These are phyloP conservation scores for Actinostola sp. DNA, from an alignment of 92 coral and sea anemone species.

Conservation along the genomic window DNA sequence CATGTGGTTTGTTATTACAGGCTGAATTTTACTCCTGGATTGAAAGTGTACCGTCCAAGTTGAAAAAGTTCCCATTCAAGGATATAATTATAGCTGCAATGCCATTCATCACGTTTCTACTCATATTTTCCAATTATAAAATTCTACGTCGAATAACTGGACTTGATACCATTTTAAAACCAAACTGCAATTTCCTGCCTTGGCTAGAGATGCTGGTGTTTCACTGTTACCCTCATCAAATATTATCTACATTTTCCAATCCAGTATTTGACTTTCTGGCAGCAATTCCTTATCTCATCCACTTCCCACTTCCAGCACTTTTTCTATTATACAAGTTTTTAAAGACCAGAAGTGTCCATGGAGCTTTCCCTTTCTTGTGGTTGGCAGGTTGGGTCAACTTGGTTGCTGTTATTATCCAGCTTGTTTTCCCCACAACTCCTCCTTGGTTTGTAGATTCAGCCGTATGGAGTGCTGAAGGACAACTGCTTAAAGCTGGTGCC, in stretches of 20 bases:
- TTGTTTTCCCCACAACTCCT: constrained; percentile 95
- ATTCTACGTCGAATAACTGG: constrained; percentile 80
- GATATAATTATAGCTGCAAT: constrained; percentile 66
- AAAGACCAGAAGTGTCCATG: constrained; percentile 75
- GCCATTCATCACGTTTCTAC: constrained; percentile 76
- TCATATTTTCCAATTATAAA: constrained; percentile 87
- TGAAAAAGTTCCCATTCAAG: constrained; percentile 79
- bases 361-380: constrained; percentile 92
- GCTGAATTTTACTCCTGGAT: constrained; percentile 90
- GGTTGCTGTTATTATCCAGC: constrained; percentile 84
- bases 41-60: constrained; percentile 83
- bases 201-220: constrained; percentile 93
- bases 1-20: constrained; percentile 37
- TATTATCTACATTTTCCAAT: constrained; percentile 93
- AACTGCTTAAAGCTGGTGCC: constrained; percentile 80
- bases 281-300: constrained; percentile 92
- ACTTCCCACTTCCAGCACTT: constrained; percentile 89
- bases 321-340: constrained; percentile 82
- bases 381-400: constrained; percentile 99
- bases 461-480: constrained; percentile 88
- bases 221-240: constrained; percentile 97
- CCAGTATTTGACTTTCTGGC: constrained; percentile 95
- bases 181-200: constrained; percentile 87
- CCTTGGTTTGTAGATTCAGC: constrained; percentile 99
- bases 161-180: constrained; percentile 75